Conservation (phyloP, 2,113 vertebrate species). For the Zingel zingel region DNA sequence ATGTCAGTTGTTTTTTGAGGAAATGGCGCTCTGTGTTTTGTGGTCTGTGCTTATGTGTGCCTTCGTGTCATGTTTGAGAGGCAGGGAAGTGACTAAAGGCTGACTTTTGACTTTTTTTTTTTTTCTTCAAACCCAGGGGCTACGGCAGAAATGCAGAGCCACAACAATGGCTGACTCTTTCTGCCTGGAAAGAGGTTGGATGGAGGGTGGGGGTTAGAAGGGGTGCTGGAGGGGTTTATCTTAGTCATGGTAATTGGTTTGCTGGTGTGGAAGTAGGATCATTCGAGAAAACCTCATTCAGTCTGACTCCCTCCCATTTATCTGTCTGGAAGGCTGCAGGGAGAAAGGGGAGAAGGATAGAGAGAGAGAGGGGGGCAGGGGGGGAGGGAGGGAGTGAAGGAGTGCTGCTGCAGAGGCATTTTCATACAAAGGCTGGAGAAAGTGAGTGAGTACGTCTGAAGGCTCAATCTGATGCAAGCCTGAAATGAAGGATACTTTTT, state of each 20-base stretch:
- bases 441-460: slow-evolving; percentile 66
- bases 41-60: slow-evolving; percentile 36
- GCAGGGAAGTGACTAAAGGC: slow-evolving; percentile 60
- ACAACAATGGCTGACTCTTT: slow-evolving; percentile 74
- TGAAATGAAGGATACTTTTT: slow-evolving; percentile 72
- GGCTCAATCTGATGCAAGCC: slow-evolving; percentile 77
- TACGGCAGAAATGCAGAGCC: slow-evolving; percentile 45
- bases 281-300: slow-evolving; percentile 86
- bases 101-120: slow-evolving; percentile 61
- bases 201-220: slow-evolving; percentile 19
- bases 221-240: slow-evolving; percentile 82
- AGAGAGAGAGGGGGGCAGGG: slow-evolving; percentile 11
- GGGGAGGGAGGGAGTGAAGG: slow-evolving; percentile 25
- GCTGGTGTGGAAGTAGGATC: slow-evolving; percentile 84
- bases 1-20: slow-evolving; percentile 67
- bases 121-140: slow-evolving; percentile 40
- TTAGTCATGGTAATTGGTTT: slow-evolving; percentile 88
- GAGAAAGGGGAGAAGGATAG: slow-evolving; percentile 55
- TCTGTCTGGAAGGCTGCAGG: slow-evolving; percentile 81
- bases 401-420: slow-evolving; percentile 74
- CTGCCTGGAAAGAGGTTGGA: slow-evolving; percentile 56
- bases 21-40: slow-evolving; percentile 46
- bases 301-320: slow-evolving; percentile 83
- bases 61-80: slow-evolving; percentile 54
- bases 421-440: slow-evolving; percentile 76